Percentiles rank a stretch among this genome's conserved stretches.
phyloP scores from a whole-genome alignment of 2,888 invertebrate genomes.

The Himalopsyche tibetana region DNA sequence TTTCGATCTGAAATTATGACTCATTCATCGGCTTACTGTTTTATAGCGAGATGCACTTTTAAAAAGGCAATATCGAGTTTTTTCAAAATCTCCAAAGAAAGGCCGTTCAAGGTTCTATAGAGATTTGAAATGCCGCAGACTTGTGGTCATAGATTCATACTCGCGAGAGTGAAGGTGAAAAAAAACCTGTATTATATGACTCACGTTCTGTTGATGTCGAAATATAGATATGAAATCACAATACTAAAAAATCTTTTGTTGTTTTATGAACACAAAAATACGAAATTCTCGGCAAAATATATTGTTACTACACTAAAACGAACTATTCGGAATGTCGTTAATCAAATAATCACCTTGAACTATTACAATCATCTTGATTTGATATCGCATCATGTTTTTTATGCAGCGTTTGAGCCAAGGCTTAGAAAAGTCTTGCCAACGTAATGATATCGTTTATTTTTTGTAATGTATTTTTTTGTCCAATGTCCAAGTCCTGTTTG shows the following conservation, averaged over 20 bases:
- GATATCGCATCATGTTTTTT: not conserved
- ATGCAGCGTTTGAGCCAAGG: too few species aligned
- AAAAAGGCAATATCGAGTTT: slow-evolving; percentile 2
- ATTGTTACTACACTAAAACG: not conserved
- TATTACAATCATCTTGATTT: not conserved
- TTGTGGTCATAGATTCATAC: slow-evolving; percentile 14
- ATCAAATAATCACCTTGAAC: slow-evolving; percentile 24
- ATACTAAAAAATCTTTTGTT: slow-evolving; percentile 20
- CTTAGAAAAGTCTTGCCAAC: too few species aligned
- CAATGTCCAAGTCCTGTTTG: too few species aligned
- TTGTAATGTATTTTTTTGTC: too few species aligned
- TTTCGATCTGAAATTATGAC: too few species aligned
- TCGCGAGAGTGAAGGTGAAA: slow-evolving; percentile 17
- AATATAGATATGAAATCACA: slow-evolving; percentile 26
- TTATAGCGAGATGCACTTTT: not conserved
- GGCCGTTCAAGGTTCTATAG: not conserved
- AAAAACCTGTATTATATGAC: slow-evolving; percentile 17
- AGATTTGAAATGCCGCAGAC: slow-evolving; percentile 10
- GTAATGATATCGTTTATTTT: too few species aligned
- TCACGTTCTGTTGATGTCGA: not conserved
- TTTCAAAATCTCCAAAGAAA: not conserved
- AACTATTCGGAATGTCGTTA: not conserved
- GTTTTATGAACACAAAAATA: slow-evolving; percentile 3
- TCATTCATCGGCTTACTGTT: not conserved
- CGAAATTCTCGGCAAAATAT: not conserved